phyloP scores from a whole-genome alignment of 2,113 vertebrate genomes.

The Monarcha castaneiventris region DNA sequence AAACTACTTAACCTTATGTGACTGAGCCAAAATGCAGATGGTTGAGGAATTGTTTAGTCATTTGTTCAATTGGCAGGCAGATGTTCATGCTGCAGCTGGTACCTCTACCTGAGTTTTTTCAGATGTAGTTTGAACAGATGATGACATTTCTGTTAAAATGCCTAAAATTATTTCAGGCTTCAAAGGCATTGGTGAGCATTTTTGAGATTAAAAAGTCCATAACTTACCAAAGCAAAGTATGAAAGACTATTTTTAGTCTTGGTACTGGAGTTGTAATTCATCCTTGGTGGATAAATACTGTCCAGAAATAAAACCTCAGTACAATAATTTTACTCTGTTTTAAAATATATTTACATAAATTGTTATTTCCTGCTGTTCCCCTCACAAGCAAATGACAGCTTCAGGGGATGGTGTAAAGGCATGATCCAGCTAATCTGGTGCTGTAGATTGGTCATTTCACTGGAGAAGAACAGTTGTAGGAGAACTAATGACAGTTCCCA shows the following conservation, averaged over 20 bases:
- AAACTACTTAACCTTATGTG: not conserved
- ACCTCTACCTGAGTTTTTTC: not conserved
- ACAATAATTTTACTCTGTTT: not conserved
- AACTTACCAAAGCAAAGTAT: not conserved
- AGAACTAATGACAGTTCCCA: not conserved
- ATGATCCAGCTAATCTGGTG: not conserved
- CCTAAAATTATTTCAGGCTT: not conserved
- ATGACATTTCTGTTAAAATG: not conserved
- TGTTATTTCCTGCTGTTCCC: not conserved
- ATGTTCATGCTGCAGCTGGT: not conserved
- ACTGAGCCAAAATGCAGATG: not conserved
- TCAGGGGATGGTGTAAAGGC: not conserved
- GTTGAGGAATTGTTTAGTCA: not conserved
- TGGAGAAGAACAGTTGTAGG: not conserved
- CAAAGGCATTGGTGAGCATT: not conserved
- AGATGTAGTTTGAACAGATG: not conserved
- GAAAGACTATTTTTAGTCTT: not conserved
- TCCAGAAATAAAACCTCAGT: not conserved
- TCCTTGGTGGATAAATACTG: not conserved
- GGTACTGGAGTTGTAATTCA: not conserved
- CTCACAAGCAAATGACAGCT: not conserved
- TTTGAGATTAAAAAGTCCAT: not conserved
- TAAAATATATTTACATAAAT: not conserved
- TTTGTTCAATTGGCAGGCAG: not conserved
- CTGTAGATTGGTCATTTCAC: not conserved